Percentiles rank a stretch among this genome's conserved stretches.
Conservation (phyloP, 2,888 invertebrate genomes). For the Eubasilissa splendida region DNA sequence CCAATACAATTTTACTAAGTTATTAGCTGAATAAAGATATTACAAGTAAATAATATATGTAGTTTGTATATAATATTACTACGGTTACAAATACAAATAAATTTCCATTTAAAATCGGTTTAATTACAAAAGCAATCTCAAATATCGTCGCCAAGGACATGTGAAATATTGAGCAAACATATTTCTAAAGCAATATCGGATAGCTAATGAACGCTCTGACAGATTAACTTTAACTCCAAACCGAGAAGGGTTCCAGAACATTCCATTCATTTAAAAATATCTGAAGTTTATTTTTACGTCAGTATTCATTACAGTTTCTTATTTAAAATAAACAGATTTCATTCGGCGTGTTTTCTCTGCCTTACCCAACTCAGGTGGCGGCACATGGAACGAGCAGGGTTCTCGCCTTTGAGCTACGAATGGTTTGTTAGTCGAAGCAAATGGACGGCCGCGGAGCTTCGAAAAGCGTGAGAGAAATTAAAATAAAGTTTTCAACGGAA, state of each 20-base stretch:
- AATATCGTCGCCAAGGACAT: neutral
- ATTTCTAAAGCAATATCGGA: neutral
- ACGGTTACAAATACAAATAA: neutral
- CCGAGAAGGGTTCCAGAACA: neutral
- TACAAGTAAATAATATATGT: too few relatives aligned
- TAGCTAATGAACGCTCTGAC: constrained; percentile 8
- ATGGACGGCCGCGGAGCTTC: neutral
- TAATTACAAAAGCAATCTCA: neutral
- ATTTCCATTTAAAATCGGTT: neutral
- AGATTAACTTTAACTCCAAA: constrained; percentile 13
- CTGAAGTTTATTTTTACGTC: constrained; percentile 46
- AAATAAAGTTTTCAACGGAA: constrained; percentile 13
- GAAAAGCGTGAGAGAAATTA: constrained; percentile 8
- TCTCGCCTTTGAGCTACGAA: constrained; percentile 9
- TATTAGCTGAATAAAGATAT: too few relatives aligned
- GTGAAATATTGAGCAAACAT: neutral
- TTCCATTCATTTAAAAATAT: constrained; percentile 9
- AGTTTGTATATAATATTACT: too few relatives aligned
- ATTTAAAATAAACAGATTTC: constrained; percentile 48
- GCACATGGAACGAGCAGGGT: constrained; percentile 8
- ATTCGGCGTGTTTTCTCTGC: constrained; percentile 18
- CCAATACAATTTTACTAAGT: too few relatives aligned
- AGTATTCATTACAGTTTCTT: constrained; percentile 41
- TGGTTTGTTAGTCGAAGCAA: constrained; percentile 23
- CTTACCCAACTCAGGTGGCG: constrained; percentile 13